Percentiles rank a stretch among this genome's conserved stretches.
Evolutionary conservation across 2,797 vertebrate genomes (phyloP).

Genomic region (Lophotriccus pileatus): DNA sequence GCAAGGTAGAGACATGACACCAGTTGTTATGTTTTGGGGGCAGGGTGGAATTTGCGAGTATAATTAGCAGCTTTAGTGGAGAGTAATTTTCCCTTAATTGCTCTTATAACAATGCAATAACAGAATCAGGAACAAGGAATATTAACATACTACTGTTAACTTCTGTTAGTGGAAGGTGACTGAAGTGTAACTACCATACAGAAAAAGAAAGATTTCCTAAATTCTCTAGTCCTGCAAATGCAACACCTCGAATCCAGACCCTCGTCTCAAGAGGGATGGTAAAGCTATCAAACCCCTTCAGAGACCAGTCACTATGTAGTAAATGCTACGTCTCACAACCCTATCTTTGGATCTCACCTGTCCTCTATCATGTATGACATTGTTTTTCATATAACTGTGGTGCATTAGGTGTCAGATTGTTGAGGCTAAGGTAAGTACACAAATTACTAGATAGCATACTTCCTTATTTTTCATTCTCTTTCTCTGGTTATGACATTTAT

Average conservation of each 20-base stretch:
- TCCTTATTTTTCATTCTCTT: not conserved
- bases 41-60: not conserved
- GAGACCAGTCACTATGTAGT: not conserved
- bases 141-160: not conserved
- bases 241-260: not conserved
- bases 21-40: not conserved
- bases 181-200: not conserved
- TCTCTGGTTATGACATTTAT: not conserved
- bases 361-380: not conserved
- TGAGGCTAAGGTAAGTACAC: not conserved
- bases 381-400: not conserved
- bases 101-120: not conserved
- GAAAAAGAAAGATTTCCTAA: not conserved
- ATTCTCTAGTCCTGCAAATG: not conserved
- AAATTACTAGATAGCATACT: not conserved
- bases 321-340: not conserved
- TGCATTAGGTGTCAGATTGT: not conserved
- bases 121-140: not conserved
- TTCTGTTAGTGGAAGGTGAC: not conserved
- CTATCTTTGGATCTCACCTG: not conserved
- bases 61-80: not conserved
- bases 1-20: not conserved
- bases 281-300: not conserved
- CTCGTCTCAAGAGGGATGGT: not conserved
- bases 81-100: not conserved